Percentiles rank a stretch among this genome's conserved stretches.
These are phyloP conservation scores for Sminthurinus aureus DNA, from an alignment of 2,888 invertebrate genomes.

Conservation along the genomic window DNA sequence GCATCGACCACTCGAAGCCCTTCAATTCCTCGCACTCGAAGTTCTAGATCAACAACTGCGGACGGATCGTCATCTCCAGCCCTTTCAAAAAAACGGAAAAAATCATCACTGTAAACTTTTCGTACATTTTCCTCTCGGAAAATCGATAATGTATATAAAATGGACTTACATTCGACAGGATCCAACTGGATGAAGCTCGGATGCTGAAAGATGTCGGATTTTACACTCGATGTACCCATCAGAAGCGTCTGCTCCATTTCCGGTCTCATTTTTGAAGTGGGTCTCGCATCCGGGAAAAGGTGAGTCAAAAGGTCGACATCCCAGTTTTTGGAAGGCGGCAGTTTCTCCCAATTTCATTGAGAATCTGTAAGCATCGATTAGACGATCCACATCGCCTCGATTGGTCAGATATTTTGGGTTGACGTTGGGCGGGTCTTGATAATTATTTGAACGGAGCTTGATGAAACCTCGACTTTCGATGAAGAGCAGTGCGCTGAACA, in stretches of 20 bases:
- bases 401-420: not conserved
- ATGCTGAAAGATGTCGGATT: not conserved
- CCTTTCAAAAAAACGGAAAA: not conserved
- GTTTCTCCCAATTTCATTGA: constrained; percentile 8
- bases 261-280: not conserved
- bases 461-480: not conserved
- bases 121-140: too few relatives aligned
- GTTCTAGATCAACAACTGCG: not conserved
- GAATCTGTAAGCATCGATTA: not conserved
- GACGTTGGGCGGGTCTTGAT: not conserved
- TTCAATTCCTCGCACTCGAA: not conserved
- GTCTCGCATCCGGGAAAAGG: constrained; percentile 1
- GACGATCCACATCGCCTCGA: constrained; percentile 1
- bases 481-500: not conserved
- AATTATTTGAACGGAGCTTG: not conserved
- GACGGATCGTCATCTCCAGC: not conserved
- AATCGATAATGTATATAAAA: not conserved
- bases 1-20: constrained; percentile 8
- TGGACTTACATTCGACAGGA: not conserved
- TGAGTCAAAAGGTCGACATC: not conserved
- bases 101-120: not conserved
- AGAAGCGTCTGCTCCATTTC: not conserved
- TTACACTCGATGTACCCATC: not conserved
- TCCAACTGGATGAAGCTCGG: not conserved
- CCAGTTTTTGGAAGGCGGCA: not conserved